Percentiles rank a stretch among this genome's conserved stretches.
Conservation (phyloP, 2,888 invertebrate genomes). For the Tetragonula carbonaria region DNA sequence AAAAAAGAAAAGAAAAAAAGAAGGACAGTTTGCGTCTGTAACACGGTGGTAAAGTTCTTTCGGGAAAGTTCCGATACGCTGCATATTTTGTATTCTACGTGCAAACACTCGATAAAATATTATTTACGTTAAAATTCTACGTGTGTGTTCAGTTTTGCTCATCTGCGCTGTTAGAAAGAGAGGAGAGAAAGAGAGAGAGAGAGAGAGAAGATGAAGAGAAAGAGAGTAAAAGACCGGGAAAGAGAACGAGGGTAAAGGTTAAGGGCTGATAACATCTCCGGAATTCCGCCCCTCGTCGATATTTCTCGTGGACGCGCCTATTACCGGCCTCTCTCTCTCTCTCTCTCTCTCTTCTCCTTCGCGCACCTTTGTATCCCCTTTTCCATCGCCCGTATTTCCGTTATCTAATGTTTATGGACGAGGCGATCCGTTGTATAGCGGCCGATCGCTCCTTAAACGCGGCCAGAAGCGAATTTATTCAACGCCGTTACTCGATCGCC, state of each 20-base stretch:
- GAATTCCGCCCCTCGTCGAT: slow-evolving; percentile 63
- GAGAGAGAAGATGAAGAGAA: background rate
- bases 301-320: slow-evolving; percentile 62
- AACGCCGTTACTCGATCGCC: slow-evolving; percentile 23
- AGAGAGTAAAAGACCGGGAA: background rate
- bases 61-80: too few relatives aligned
- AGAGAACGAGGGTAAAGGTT: slow-evolving; percentile 57
- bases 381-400: slow-evolving; percentile 41
- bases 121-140: too few relatives aligned
- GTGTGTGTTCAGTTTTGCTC: too few relatives aligned
- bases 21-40: too few relatives aligned
- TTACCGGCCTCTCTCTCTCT: slow-evolving; percentile 30
- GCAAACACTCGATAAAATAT: too few relatives aligned
- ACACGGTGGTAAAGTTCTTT: too few relatives aligned
- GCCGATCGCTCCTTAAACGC: slow-evolving; percentile 61
- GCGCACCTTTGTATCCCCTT: slow-evolving; percentile 51
- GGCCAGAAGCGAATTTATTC: slow-evolving; percentile 58
- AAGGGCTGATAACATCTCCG: slow-evolving; percentile 65
- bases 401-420: slow-evolving; percentile 73
- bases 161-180: too few relatives aligned
- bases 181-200: too few relatives aligned
- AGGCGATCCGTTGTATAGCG: slow-evolving; percentile 58
- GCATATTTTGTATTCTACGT: too few relatives aligned
- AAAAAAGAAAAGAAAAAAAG: too few relatives aligned
- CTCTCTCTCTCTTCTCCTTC: slow-evolving; percentile 17